These are phyloP conservation scores for Bradypodion ventrale DNA, from an alignment of 2,797 vertebrate genomes.

Conservation along the genomic window DNA sequence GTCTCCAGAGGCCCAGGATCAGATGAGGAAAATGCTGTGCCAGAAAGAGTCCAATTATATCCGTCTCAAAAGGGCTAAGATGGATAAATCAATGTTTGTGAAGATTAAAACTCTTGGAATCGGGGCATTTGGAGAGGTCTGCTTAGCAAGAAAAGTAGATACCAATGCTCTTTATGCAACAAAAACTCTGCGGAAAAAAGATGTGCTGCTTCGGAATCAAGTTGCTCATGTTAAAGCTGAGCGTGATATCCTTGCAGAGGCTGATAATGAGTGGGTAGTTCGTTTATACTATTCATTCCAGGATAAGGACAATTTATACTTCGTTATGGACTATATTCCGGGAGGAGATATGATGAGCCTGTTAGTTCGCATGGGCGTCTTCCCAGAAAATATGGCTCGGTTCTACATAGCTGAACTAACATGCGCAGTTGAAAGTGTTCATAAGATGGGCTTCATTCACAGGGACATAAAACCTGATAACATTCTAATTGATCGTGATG, in stretches of 20 bases:
- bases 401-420: constrained; percentile 98
- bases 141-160: constrained; percentile 93
- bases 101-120: constrained; percentile 97
- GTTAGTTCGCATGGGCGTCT: constrained; percentile 94
- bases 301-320: constrained; percentile 97
- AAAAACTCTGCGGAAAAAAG: constrained; percentile 97
- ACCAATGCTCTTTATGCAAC: constrained; percentile 94
- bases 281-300: constrained; percentile 98
- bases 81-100: constrained; percentile 98
- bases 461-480: constrained; percentile 99
- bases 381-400: constrained; percentile 92
- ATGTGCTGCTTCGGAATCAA: constrained; percentile 95
- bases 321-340: constrained; percentile 99
- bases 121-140: constrained; percentile 97
- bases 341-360: constrained; percentile 99
- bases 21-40: constrained; percentile 98
- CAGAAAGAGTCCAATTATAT: constrained; percentile 99
- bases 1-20: constrained; percentile 93
- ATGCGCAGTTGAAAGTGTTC: constrained; percentile 96
- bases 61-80: constrained; percentile 95
- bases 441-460: constrained; percentile 99
- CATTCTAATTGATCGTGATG: constrained; percentile 96
- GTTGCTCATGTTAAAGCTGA: constrained; percentile 98
- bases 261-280: constrained; percentile 99
- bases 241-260: constrained; percentile 96